Base-by-base conservation (phyloP, 2,888 invertebrate species). In the Lycophotia porphyrea region DNA sequence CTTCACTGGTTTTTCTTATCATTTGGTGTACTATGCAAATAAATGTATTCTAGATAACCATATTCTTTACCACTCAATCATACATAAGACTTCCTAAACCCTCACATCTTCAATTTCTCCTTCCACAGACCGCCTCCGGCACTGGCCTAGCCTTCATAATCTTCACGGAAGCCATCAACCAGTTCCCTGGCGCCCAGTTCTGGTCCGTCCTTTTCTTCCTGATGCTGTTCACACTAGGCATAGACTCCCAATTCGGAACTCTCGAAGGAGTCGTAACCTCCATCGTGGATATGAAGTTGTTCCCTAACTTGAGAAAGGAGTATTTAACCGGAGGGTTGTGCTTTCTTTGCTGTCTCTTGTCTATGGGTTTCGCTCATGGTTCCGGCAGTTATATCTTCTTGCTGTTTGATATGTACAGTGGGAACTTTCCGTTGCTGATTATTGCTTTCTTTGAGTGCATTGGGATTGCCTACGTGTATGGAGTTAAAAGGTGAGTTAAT, bases 141-240 rank as follows among this genome's bases (percentile, higher is more conserved):
- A 99, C 99, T 0, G 99, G 99, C 1, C 95, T 99, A 76, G 99
- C 99, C 0, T 99, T 99, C 94, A 99, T 99, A 82, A 99, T 99
- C 87, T 99, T 99, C 96, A 99, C 99, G 0, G 99, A 99, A 94
- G 99, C 99, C 13, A 99, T 99, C 92, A 99, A 99, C 95, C 99
- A 99, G 95, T 99, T 99, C 94, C 99, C 99, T 0, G 98, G 99
- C 0, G 98, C 99, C 0, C 99, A 99, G 89, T 97, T 99, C 91
- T 99, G 99, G 99, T 98, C 99, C 7, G 97, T 99, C 24, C 97
- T 99, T 21, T 99, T 99, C 96, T 99, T 99, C 95, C 97, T 99
- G 71, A 99, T 99, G 99, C 97, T 99, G 52, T 98, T 99, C 93
- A 99, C 99, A 0, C 96, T 99, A 76, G 99, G 99, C 11, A 99